Evolutionary conservation across 2,888 invertebrate genomes (phyloP).

Genomic region (Drosophila kuntzei): DNA sequence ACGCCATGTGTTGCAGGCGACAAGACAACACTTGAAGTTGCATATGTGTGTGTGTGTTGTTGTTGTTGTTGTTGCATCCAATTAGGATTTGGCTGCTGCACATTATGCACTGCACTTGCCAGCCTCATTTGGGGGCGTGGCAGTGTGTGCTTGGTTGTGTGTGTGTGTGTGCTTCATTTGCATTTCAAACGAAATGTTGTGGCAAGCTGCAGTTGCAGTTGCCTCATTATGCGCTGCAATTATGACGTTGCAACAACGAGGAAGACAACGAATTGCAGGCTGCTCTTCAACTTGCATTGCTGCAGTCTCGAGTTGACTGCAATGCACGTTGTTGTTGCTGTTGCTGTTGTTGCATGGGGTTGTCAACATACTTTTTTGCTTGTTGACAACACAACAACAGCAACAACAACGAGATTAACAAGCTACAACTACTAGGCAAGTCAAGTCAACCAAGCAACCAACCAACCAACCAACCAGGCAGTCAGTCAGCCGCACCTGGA

Average conservation of each 20-base stretch:
- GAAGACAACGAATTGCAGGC: conserved; percentile 68
- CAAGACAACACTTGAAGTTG: conserved; percentile 42
- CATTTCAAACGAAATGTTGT: conserved; percentile 82
- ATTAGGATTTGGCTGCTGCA: conserved; percentile 68
- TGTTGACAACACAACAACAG: conserved; percentile 78
- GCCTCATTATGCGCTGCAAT: conserved; percentile 81
- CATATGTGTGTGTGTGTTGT: conserved; percentile 25
- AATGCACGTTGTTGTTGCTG: conserved; percentile 33
- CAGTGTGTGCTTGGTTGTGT: conserved; percentile 26
- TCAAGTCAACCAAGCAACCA: conserved; percentile 39
- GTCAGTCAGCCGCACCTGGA: conserved; percentile 60
- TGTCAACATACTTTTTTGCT: conserved; percentile 75
- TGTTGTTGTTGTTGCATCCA: conserved; percentile 62
- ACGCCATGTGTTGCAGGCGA: conserved; percentile 52
- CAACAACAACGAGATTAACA: conserved; percentile 65
- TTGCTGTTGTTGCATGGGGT: conserved; percentile 46
- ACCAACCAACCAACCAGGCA: conserved; percentile 52
- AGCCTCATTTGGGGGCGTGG: conserved; percentile 62
- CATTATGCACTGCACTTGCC: conserved; percentile 60
- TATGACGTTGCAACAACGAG: conserved; percentile 74
- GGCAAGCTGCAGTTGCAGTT: conserved; percentile 35
- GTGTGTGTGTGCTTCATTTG: conserved; percentile 73
- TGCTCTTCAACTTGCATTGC: conserved; percentile 69
- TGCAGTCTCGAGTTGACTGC: conserved; percentile 69
- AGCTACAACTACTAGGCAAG: conserved; percentile 72